Percentiles rank a stretch among this genome's conserved stretches.
These are phyloP conservation scores for Tyto alba DNA, from an alignment of 2,113 vertebrate genomes.

Conservation along the genomic window DNA sequence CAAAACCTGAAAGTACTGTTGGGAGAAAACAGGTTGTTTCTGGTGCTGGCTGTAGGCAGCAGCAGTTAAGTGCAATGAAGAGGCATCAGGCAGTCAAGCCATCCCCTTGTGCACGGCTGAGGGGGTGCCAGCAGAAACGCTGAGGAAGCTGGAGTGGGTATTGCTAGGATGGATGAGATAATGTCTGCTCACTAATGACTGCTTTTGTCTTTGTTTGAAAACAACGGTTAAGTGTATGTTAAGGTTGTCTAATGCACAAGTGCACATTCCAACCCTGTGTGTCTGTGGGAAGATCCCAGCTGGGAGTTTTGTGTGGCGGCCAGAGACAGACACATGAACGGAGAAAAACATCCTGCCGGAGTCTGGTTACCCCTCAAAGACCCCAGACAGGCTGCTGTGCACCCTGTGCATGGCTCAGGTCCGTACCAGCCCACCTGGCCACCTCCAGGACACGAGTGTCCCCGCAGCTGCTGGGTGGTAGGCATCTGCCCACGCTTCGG, in stretches of 20 bases:
- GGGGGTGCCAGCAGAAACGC: neutral
- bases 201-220: constrained; percentile 17
- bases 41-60: neutral
- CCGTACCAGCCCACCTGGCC: neutral
- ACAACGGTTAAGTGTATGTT: neutral
- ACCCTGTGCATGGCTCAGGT: neutral
- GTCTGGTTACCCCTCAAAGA: neutral
- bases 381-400: neutral
- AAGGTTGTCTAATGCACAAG: neutral
- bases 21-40: neutral
- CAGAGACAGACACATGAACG: neutral
- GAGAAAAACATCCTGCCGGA: neutral
- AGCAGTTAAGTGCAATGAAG: neutral
- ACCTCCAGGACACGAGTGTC: accelerated
- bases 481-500: neutral
- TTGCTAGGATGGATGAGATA: constrained; percentile 16
- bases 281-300: neutral
- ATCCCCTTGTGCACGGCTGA: neutral
- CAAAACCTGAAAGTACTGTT: neutral
- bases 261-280: accelerated
- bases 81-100: neutral
- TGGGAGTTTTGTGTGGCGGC: neutral
- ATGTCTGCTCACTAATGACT: neutral
- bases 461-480: neutral
- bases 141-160: neutral